Conservation (phyloP, 2,797 vertebrate genomes). For the Megalops cyprinoides region DNA sequence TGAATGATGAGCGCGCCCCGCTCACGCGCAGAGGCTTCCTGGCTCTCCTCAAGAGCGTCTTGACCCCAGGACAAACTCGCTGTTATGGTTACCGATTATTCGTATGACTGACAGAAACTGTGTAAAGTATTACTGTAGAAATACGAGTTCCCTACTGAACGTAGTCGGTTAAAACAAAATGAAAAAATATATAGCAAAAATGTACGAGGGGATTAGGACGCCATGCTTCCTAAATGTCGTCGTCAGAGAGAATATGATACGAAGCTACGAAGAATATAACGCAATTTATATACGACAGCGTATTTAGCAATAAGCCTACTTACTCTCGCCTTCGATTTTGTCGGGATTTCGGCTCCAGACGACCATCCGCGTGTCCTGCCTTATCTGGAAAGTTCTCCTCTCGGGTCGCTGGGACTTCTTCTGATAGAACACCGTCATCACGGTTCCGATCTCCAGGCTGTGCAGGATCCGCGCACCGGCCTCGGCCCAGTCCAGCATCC, state of each 20-base stretch:
- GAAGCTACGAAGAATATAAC: too few relatives aligned
- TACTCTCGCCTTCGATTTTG: constrained; percentile 82
- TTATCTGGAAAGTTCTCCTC: constrained; percentile 82
- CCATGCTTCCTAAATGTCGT: neutral
- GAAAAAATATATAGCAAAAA: neutral
- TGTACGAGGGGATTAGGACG: too few relatives aligned
- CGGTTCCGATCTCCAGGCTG: constrained; percentile 80
- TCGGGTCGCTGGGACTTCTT: constrained; percentile 86
- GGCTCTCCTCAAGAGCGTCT: too few relatives aligned
- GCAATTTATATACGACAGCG: too few relatives aligned
- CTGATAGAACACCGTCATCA: constrained; percentile 85
- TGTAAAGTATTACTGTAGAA: neutral
- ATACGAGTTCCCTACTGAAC: neutral
- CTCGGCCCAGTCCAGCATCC: constrained; percentile 72
- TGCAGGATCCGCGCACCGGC: constrained; percentile 68
- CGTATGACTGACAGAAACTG: neutral
- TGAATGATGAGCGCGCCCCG: too few relatives aligned
- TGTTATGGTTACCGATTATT: constrained; percentile 24
- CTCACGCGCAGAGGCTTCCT: too few relatives aligned
- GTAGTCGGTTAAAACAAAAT: neutral
- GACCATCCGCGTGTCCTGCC: constrained; percentile 76
- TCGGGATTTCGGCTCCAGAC: constrained; percentile 80
- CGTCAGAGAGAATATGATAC: too few relatives aligned
- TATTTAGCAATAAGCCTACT: constrained; percentile 64
- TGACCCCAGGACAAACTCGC: neutral